phyloP scores from a whole-genome alignment of 2,888 invertebrate genomes.

The Xanthorhoe designata region DNA sequence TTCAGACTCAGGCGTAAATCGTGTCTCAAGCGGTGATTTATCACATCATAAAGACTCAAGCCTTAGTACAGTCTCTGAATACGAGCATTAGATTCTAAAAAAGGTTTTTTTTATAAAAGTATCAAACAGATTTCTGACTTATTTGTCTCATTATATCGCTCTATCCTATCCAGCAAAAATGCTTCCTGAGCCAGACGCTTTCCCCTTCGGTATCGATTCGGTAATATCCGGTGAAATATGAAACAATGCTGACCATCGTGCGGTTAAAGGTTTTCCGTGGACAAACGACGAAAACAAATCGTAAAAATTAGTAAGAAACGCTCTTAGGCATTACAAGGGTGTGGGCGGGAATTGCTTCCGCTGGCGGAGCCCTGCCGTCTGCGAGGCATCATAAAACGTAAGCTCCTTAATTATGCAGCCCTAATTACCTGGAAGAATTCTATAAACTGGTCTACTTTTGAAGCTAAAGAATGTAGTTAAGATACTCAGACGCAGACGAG shows the following conservation, averaged over 20 bases:
- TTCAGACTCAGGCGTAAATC: too few relatives aligned
- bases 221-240: neutral
- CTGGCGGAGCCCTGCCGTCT: constrained; percentile 29
- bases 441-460: neutral
- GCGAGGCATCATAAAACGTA: constrained; percentile 31
- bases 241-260: neutral
- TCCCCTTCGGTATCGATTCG: neutral
- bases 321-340: constrained; percentile 26
- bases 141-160: neutral
- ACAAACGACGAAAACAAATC: constrained; percentile 4
- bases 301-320: constrained; percentile 11
- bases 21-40: too few relatives aligned
- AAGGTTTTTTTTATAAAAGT: too few relatives aligned
- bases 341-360: constrained; percentile 35
- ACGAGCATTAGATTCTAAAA: too few relatives aligned
- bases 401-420: constrained; percentile 34
- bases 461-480: neutral
- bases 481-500: neutral
- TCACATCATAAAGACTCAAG: too few relatives aligned
- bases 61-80: too few relatives aligned
- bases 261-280: neutral
- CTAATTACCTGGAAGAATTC: constrained; percentile 11
- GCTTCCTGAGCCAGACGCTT: neutral
- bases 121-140: neutral
- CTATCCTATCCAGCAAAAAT: neutral